Conservation (phyloP, 2,888 invertebrate genomes). For the Mesochorus sp. region DNA sequence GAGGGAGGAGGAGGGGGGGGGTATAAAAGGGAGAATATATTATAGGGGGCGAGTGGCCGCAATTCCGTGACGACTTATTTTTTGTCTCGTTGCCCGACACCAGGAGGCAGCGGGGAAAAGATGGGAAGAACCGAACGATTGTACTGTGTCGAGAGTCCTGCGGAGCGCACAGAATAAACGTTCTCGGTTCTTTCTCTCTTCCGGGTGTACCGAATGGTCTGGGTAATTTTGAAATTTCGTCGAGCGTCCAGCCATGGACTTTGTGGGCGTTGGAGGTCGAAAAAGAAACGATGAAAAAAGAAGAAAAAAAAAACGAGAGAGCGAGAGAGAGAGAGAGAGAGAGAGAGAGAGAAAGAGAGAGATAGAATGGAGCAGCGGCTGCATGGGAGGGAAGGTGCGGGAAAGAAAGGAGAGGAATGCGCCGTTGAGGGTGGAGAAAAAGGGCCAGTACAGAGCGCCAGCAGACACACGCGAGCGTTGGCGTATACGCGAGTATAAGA, state of each 20-base stretch:
- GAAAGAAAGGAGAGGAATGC: slow-evolving; percentile 57
- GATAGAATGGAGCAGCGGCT: slow-evolving; percentile 46
- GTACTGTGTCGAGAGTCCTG: slow-evolving; percentile 22
- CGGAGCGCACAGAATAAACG: slow-evolving; percentile 32
- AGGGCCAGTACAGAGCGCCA: slow-evolving; percentile 42
- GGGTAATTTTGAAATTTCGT: slow-evolving; percentile 65
- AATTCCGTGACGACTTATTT: slow-evolving; percentile 25
- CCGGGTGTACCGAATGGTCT: slow-evolving; percentile 61
- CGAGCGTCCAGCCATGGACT: slow-evolving; percentile 42
- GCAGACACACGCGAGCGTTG: slow-evolving; percentile 29
- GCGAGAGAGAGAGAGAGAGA: slow-evolving; percentile 44
- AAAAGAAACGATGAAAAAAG: too few species aligned
- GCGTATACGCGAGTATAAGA: slow-evolving; percentile 43
- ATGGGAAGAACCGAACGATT: slow-evolving; percentile 27
- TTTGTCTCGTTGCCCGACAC: slow-evolving; percentile 8
- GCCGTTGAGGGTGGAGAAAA: slow-evolving; percentile 60
- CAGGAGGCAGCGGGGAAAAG: slow-evolving; percentile 9
- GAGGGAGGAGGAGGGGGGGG: not conserved
- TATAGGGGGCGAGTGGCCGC: slow-evolving; percentile 27
- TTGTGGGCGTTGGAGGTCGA: slow-evolving; percentile 34
- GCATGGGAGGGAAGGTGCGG: too few species aligned
- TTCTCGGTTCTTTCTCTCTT: not conserved
- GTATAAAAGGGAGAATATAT: slow-evolving; percentile 40
- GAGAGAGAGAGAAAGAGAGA: slow-evolving; percentile 6
- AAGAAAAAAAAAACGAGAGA: slow-evolving; percentile 21